Conservation (phyloP, 2,113 vertebrate species). For the Engraulis encrasicolus region DNA sequence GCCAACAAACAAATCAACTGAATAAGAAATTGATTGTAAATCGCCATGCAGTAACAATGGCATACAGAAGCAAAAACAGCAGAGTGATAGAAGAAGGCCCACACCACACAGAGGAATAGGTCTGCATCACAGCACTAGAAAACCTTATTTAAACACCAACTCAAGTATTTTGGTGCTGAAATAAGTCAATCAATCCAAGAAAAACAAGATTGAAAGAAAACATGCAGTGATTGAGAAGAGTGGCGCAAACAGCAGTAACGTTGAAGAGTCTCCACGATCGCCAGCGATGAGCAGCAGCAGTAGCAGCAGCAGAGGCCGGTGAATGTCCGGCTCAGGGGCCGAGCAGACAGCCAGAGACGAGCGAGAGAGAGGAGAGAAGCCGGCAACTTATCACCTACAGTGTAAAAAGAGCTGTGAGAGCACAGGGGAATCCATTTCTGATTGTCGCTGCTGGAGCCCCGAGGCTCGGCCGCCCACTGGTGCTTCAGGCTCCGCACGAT, state of each 20-base stretch:
- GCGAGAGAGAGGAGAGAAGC: conserved; percentile 25
- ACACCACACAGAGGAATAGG: too few species aligned
- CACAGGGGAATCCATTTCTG: conserved; percentile 74
- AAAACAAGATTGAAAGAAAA: neutral
- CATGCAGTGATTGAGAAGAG: neutral
- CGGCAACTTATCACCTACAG: conserved; percentile 60
- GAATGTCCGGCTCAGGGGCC: neutral
- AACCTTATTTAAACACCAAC: too few species aligned
- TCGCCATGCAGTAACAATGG: too few species aligned
- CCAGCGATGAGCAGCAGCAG: neutral
- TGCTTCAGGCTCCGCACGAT: conserved; percentile 56
- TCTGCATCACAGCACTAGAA: too few species aligned
- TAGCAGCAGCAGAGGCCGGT: neutral
- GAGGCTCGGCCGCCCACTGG: conserved; percentile 51
- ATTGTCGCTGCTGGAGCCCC: conserved; percentile 45
- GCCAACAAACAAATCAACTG: neutral
- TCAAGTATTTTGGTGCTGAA: too few species aligned
- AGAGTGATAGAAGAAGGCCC: too few species aligned
- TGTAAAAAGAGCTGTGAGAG: conserved; percentile 61
- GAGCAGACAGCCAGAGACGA: neutral
- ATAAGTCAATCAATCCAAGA: neutral
- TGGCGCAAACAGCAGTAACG: neutral
- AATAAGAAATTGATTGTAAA: too few species aligned
- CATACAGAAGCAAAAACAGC: too few species aligned
- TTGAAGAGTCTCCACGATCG: neutral